Evolutionary conservation across 1,140 invertebrate genomes (phyloP).

Genomic region (Macrostomum lignano): DNA sequence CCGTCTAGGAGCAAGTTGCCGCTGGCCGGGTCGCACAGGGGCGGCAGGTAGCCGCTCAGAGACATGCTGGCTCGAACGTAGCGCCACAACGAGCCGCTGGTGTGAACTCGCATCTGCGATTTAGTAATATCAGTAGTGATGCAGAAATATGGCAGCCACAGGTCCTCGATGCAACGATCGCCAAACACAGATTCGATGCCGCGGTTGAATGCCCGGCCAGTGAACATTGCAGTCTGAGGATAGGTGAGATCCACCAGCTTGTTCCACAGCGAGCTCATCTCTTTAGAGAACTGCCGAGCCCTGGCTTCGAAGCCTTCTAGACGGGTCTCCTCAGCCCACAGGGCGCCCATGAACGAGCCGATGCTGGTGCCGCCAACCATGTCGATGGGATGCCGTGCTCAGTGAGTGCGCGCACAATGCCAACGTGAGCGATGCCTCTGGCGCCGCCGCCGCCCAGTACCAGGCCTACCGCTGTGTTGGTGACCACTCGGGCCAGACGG

Average conservation of each 20-base stretch:
- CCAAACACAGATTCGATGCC: no score
- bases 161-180: slow-evolving; percentile 36
- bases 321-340: slow-evolving; percentile 77
- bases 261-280: slow-evolving; percentile 63
- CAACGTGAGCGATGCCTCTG: slow-evolving; percentile 63
- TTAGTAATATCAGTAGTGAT: slow-evolving; percentile 89
- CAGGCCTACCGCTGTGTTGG: slow-evolving; percentile 54
- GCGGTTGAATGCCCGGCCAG: no score
- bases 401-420: slow-evolving; percentile 63
- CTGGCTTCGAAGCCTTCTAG: slow-evolving; percentile 42
- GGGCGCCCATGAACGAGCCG: slow-evolving; percentile 74
- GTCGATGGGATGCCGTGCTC: slow-evolving; percentile 79
- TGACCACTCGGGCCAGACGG: slow-evolving; percentile 70
- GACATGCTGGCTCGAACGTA: slow-evolving; percentile 96
- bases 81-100: slow-evolving; percentile 87
- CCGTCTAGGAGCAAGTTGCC: slow-evolving; percentile 92
- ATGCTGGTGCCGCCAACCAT: slow-evolving; percentile 93
- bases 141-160: slow-evolving; percentile 94
- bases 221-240: slow-evolving; percentile 83
- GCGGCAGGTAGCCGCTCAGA: slow-evolving; percentile 86
- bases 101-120: slow-evolving; percentile 70
- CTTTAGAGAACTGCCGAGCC: slow-evolving; percentile 31
- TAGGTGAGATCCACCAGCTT: slow-evolving; percentile 77
- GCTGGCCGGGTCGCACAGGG: slow-evolving; percentile 82
- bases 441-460: slow-evolving; percentile 87